Evolutionary conservation across 2,113 vertebrate genomes (phyloP), one percentile per base, ranked within the genome.

Genomic region (Hippopotamus amphibius): DNA sequence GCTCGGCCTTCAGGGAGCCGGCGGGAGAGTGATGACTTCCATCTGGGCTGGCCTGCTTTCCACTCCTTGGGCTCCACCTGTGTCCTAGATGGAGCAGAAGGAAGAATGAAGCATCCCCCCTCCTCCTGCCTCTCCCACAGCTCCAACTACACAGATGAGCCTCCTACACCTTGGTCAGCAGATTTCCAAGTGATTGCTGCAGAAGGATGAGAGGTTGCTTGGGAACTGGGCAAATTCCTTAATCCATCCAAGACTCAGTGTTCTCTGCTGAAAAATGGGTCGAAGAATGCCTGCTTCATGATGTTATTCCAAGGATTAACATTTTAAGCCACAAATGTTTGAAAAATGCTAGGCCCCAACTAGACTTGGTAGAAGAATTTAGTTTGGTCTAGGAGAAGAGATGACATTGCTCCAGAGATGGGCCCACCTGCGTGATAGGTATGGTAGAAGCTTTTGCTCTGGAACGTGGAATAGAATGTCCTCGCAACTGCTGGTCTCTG

Each of bases 21-120:
- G 71, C 6, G 7, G 69, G 84, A 90, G 37, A 79, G 12, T 93
- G 92, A 97, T 98, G 89, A 92, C 61, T 98, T 97, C 96, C 96
- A 97, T 94, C 88, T 97, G 97, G 86, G n/a, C 91, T 94, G 77
- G 77, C 91, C 37, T 92, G 71, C 50, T 83, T 96, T 93, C 93
- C 66, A 80, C 24, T 59, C 83, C 53, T 81, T 88, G 82, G 93
- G 92, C 95, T 96, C 93, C 95, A 97, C 97, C 97, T 97, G 90
- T 66, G 86, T 87, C 87, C 89, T 97, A 63, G 74, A 93, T 81
- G 63, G 68, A 97, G 59, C 83, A 8, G 12, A 88, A 92, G 59
- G 88, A 92, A 90, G 26, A 91, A 85, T 0, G 12, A n/a, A 96
- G 21, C 71, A 61, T 50, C 19, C n/a, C 74, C 41, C 59, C n/a